These are phyloP conservation scores for Engraulis encrasicolus DNA, from an alignment of 2,113 vertebrate genomes.

Conservation along the genomic window DNA sequence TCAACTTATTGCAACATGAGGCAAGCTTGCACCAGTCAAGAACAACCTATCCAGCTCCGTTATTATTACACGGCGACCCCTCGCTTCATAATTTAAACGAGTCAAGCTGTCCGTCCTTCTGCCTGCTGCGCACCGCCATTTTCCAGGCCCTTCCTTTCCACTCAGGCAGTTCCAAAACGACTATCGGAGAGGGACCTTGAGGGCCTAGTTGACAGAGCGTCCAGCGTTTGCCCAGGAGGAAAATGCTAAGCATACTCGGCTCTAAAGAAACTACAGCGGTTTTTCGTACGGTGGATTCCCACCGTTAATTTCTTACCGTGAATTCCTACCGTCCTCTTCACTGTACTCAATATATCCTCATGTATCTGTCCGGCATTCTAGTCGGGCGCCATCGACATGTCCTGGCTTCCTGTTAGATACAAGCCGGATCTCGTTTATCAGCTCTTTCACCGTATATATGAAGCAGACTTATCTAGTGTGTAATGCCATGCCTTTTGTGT, in stretches of 20 bases:
- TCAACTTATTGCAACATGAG: too few species aligned
- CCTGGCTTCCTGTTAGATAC: slow-evolving; percentile 71
- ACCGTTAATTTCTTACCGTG: slow-evolving; percentile 71
- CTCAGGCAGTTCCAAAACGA: slow-evolving; percentile 77
- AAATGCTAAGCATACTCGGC: slow-evolving; percentile 58
- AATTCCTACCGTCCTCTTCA: slow-evolving; percentile 41
- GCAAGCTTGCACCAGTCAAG: too few species aligned
- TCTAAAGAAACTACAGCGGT: not conserved
- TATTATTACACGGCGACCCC: slow-evolving; percentile 25
- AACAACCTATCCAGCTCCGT: not conserved
- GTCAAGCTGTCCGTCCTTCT: slow-evolving; percentile 77
- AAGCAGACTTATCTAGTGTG: not conserved
- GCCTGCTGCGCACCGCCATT: slow-evolving; percentile 80
- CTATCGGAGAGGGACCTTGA: slow-evolving; percentile 78
- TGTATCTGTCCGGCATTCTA: slow-evolving; percentile 71
- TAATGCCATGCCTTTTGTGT: not conserved
- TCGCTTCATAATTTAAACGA: slow-evolving; percentile 41
- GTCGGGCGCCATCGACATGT: slow-evolving; percentile 80
- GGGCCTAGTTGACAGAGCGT: slow-evolving; percentile 74
- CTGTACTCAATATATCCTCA: slow-evolving; percentile 47
- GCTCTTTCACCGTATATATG: slow-evolving; percentile 47
- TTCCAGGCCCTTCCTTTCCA: slow-evolving; percentile 66
- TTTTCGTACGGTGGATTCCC: slow-evolving; percentile 70
- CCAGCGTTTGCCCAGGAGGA: slow-evolving; percentile 72
- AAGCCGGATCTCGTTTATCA: slow-evolving; percentile 77